Base-by-base conservation (phyloP, 1,140 invertebrate genomes). In the Papilio aristodemus region DNA sequence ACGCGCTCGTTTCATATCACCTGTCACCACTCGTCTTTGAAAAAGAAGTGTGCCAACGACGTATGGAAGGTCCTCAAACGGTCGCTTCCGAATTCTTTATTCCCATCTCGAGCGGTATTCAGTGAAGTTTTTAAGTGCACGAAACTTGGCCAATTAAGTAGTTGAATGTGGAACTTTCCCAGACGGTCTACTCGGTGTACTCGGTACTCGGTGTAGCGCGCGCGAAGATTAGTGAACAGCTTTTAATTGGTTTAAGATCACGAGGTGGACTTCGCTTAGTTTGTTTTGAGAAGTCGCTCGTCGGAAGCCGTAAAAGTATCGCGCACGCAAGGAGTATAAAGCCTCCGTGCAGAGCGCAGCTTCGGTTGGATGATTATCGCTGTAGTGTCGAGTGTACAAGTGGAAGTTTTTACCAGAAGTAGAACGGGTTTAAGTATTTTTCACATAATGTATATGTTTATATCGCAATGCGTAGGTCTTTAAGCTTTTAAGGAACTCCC, bases 121-220 rank as follows among this genome's bases (percentile, higher is more conserved):
- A 77, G 75, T 71, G 80, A 80, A 77, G 79, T 88, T 78, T 78
- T 85, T 83, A 80, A 86, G 77, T 79, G 77, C 70, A 78, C 72
- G 74, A 80, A 87, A 85, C 81, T 87, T 87, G 76, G 77, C 80
- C 85, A 89, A 89, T 87, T 87, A 79, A 75, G 71, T 75, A 83
- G 77, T 80, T 79, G 75, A 69, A 64, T 72, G 70, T 69, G 66
- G 67, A 80, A 83, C 72, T 84, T 83, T 71, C 74, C 70, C 80
- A 77, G 70, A 76, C 67, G 73, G 76, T 72, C 57, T 68, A 69
- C 43, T 66, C 71, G 59, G 27, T 71, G 72, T n/a, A n/a, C n/a
- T n/a, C n/a, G n/a, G n/a, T n/a, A n/a, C n/a, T n/a, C n/a, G 68
- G 70, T 69, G 70, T 76, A 54, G 71, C 70, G 50, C 39, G 37